Conservation (phyloP, 2,888 invertebrate species). For the Smittia aterrima region DNA sequence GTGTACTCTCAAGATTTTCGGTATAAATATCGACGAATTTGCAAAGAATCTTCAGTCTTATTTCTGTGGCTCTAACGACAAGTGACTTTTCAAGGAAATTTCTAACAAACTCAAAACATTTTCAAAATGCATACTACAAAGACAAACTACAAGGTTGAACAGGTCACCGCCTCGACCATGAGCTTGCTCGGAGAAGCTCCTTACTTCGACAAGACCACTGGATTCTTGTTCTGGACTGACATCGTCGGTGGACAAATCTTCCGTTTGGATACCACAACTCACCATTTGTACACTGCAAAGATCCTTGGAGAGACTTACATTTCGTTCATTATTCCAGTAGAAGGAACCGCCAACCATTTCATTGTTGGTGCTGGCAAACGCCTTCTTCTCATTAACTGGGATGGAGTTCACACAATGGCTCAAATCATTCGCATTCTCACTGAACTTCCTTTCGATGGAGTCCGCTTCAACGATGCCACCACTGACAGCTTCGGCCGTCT, state of each 20-base stretch:
- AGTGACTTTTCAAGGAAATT: constrained; percentile 12
- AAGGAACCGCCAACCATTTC: constrained; percentile 3
- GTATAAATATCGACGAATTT: background rate
- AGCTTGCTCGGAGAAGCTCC: background rate
- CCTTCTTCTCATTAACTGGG: constrained; percentile 23
- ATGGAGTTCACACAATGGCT: constrained; percentile 26
- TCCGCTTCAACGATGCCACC: constrained; percentile 23
- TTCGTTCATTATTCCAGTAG: constrained; percentile 23
- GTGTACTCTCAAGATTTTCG: background rate
- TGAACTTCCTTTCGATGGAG: background rate
- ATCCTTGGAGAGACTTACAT: constrained; percentile 16
- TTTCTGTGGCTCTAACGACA: constrained; percentile 15
- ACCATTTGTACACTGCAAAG: background rate
- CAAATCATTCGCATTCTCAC: constrained; percentile 9
- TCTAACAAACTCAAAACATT: background rate
- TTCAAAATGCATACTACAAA: background rate
- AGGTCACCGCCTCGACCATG: background rate
- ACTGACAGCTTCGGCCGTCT: constrained; percentile 20
- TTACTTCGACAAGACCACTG: background rate
- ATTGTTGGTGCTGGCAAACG: constrained; percentile 26
- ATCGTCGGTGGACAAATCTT: constrained; percentile 26
- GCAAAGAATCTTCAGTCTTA: background rate
- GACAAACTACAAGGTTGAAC: constrained; percentile 23
- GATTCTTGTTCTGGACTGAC: constrained; percentile 17
- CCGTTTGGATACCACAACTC: constrained; percentile 9